Base-by-base conservation (phyloP, 1,140 invertebrate species). In the Leucophenga varia region DNA sequence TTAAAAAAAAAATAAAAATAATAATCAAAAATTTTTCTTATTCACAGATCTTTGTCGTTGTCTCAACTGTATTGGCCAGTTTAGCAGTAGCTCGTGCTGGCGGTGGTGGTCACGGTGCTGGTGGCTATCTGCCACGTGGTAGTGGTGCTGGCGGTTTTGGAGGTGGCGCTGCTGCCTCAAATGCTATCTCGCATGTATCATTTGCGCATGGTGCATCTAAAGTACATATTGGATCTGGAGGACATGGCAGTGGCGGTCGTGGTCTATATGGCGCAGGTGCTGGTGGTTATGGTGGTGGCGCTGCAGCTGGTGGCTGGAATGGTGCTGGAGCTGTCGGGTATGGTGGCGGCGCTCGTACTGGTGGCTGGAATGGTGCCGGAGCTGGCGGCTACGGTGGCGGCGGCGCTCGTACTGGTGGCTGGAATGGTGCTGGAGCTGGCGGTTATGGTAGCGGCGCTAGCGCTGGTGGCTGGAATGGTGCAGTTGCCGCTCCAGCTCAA, bases 11-110 rank as follows among this genome's bases (percentile, higher is more conserved):
- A n/a, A n/a, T n/a, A n/a, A n/a, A n/a, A n/a, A n/a, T n/a, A n/a
- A n/a, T n/a, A n/a, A n/a, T n/a, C n/a, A n/a, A n/a, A n/a, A n/a
- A n/a, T n/a, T n/a, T n/a, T n/a, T n/a, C n/a, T n/a, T n/a, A n/a
- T n/a, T n/a, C n/a, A n/a, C n/a, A n/a, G n/a, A n/a, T n/a, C n/a
- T n/a, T n/a, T n/a, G n/a, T n/a, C n/a, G n/a, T n/a, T n/a, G n/a
- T n/a, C n/a, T n/a, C n/a, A n/a, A n/a, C n/a, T n/a, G n/a, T 64
- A 34, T 49, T 67, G 39, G 67, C 59, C 21, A 54, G 57, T 2
- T 41, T 71, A 45, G 67, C 59, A 9, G 28, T 63, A 49, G 65
- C n/a, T 34, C 52, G 48, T 36, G 65, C 65, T 38, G 65, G 65
- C 5, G 61, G 58, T 16, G 54, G 49, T 35, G 53, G 49, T 9